These are phyloP conservation scores for Indri indri DNA, from an alignment of 2,113 vertebrate species.

Conservation along the genomic window DNA sequence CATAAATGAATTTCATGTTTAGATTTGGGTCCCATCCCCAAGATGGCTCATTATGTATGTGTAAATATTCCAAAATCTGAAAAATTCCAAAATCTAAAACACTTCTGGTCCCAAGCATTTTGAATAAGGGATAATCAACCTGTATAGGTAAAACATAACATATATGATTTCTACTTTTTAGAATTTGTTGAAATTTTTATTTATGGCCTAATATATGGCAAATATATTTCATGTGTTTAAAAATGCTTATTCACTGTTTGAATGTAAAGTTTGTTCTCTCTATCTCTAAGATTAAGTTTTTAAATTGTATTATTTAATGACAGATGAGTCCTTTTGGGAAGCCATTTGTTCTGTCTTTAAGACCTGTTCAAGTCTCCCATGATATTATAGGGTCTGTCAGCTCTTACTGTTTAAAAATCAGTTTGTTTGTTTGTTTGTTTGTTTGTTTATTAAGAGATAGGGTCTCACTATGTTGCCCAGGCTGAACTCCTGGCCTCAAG, in stretches of 20 bases:
- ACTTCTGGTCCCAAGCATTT: neutral
- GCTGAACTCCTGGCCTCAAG: too few species aligned
- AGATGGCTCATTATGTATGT: neutral
- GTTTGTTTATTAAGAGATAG: neutral
- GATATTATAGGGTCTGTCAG: neutral
- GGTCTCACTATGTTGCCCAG: too few species aligned
- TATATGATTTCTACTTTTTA: neutral
- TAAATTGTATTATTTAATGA: neutral
- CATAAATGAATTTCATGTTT: neutral
- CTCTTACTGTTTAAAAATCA: neutral
- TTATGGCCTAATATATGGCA: neutral
- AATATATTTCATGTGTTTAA: slow-evolving; percentile 2
- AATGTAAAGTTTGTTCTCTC: neutral
- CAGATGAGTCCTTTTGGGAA: neutral
- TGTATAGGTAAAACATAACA: neutral
- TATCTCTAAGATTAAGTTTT: neutral
- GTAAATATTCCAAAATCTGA: neutral
- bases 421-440: neutral
- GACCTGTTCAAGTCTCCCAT: neutral
- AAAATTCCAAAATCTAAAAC: neutral
- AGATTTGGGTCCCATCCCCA: neutral
- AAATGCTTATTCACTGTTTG: neutral
- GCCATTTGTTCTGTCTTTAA: neutral
- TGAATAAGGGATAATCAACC: neutral
- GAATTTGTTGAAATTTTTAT: neutral